Conservation (phyloP, 2,113 vertebrate species). For the Regulus satrapa region DNA sequence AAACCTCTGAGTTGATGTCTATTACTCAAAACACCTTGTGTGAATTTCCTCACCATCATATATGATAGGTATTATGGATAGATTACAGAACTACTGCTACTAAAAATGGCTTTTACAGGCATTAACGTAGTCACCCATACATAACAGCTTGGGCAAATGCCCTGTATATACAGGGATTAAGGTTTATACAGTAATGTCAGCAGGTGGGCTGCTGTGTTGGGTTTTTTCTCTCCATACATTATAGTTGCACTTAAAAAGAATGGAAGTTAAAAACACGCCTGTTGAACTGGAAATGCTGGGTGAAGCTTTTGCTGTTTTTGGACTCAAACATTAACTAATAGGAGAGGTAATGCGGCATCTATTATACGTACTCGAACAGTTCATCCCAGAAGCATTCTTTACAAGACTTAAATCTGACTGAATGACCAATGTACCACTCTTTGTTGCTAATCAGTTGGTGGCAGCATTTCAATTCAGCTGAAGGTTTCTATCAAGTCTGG, state of each 20-base stretch:
- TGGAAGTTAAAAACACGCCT: not conserved
- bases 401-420: not conserved
- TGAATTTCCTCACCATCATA: not conserved
- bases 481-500: not conserved
- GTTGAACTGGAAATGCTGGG: not conserved
- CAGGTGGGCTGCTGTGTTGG: not conserved
- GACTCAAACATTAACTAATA: not conserved
- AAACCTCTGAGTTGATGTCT: not conserved
- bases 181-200: too few relatives aligned
- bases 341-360: not conserved
- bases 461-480: not conserved
- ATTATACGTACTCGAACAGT: not conserved
- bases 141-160: not conserved
- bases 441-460: not conserved
- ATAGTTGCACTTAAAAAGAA: not conserved
- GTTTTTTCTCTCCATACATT: not conserved
- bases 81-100: not conserved
- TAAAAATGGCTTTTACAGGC: not conserved
- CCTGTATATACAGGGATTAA: not conserved
- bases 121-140: accelerated
- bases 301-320: not conserved
- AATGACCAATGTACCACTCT: not conserved
- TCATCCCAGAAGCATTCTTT: not conserved
- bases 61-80: not conserved
- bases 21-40: not conserved